Percentiles rank a stretch among this genome's conserved stretches.
phyloP scores from a whole-genome alignment of 2,888 invertebrate genomes.

The Acanthopleura granulata region DNA sequence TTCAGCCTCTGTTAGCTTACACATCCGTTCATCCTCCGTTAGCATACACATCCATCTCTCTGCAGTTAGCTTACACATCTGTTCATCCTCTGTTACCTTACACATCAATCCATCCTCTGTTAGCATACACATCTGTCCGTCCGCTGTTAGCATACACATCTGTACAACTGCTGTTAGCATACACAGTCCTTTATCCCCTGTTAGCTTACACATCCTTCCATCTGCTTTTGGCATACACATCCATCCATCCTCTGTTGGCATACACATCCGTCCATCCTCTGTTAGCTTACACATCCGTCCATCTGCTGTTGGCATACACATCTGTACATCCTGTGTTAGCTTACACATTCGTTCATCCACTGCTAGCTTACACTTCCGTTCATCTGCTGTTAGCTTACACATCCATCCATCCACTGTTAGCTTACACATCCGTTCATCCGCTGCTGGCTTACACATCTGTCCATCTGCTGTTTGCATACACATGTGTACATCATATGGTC shows the following conservation, averaged over 20 bases:
- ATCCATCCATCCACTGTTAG: slow-evolving; percentile 78
- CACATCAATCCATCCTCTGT: no score
- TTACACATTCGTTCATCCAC: slow-evolving; percentile 82
- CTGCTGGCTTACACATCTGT: slow-evolving; percentile 84
- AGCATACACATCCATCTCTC: slow-evolving; percentile 84
- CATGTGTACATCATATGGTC: slow-evolving; percentile 76
- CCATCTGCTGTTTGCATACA: slow-evolving; percentile 81
- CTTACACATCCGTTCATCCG: slow-evolving; percentile 82
- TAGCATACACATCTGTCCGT: slow-evolving; percentile 88
- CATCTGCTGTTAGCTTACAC: slow-evolving; percentile 81
- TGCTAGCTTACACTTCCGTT: slow-evolving; percentile 84
- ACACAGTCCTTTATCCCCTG: no score
- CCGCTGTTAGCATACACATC: slow-evolving; percentile 81
- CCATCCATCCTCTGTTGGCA: slow-evolving; percentile 76
- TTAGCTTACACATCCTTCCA: slow-evolving; percentile 83
- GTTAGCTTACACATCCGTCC: slow-evolving; percentile 86
- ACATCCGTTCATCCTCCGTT: slow-evolving; percentile 76
- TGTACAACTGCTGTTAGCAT: no score
- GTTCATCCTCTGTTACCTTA: no score
- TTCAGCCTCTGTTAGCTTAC: slow-evolving; percentile 80
- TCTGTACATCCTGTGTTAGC: slow-evolving; percentile 77
- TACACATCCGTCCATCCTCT: slow-evolving; percentile 80
- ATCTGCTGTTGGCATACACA: slow-evolving; percentile 80
- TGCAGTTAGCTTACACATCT: slow-evolving; percentile 86
- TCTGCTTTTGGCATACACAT: slow-evolving; percentile 86